Evolutionary conservation across 2,113 vertebrate genomes (phyloP), one percentile per base, ranked within the genome.

Genomic region (Miniopterus natalensis): DNA sequence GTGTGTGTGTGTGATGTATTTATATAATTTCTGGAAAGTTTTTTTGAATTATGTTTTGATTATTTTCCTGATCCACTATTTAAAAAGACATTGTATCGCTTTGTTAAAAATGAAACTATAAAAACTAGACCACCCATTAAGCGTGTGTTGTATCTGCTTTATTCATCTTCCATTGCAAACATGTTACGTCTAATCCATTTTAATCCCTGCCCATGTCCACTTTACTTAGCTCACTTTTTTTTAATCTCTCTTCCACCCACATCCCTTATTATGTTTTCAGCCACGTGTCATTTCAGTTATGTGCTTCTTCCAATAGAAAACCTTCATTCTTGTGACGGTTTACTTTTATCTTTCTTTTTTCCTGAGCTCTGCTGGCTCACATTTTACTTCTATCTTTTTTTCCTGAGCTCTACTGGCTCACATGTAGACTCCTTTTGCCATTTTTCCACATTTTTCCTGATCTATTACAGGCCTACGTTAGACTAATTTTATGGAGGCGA

Each of bases 11-110:
- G 36, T 55, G 25, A 65, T 53, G 42, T 27, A 3, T 63, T 27
- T 29, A 49, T 55, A 20, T 71, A 83, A 36, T 65, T 92, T 90
- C 49, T 93, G 25, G 7, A 93, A 90, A 65, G 18, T 80, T 87
- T 75, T n/a, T 42, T 49, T 45, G 49, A 89, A 73, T 63, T 47
- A 57, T 8, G 27, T 47, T 68, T 84, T 66, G 5, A 12, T 77
- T 42, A 27, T 51, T 90, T 77, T 92, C 55, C 31, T 61, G 3
- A 45, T 51, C 29, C 45, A 21, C 36, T 84, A 70, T 45, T 85
- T 78, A 27, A 61, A 92, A 63, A 87, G 9, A 71, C 3, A 42
- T 71, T 65, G 42, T 79, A 79, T 53, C 21, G 3, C 1, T 59
- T 36, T 59, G 27, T 66, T 78, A 18, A 94, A 75, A 70, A 77